Percentiles rank a stretch among this genome's conserved stretches.
Evolutionary conservation across 1,140 invertebrate species (phyloP).

Genomic region (Tetragonula clypearis): DNA sequence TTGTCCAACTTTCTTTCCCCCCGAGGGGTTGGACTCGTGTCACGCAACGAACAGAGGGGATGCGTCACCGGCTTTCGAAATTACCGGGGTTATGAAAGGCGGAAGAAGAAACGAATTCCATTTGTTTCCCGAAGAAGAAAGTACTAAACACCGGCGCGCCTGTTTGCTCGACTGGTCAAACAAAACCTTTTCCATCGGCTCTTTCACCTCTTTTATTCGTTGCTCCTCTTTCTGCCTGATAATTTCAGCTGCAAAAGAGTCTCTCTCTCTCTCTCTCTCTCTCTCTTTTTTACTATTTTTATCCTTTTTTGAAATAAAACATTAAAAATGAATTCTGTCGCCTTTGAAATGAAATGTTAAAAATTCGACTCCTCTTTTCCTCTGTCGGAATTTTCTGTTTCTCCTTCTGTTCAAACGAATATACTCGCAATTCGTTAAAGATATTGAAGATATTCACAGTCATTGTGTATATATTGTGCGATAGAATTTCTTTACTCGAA

Average conservation of each 20-base stretch:
- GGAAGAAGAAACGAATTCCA: conserved; percentile 29
- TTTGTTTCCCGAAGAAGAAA: conserved; percentile 36
- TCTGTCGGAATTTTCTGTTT: too few relatives aligned
- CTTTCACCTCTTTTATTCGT: not conserved
- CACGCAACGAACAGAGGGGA: conserved; percentile 1
- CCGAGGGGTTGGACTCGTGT: conserved; percentile 17
- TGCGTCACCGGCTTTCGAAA: not conserved
- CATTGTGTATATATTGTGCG: too few relatives aligned
- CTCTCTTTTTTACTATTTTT: not conserved
- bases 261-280: too few relatives aligned
- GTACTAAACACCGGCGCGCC: not conserved
- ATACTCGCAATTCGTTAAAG: too few relatives aligned
- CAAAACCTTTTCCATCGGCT: not conserved
- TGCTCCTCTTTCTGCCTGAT: not conserved
- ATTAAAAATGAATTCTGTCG: too few relatives aligned
- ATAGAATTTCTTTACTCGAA: too few relatives aligned
- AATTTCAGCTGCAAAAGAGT: not conserved
- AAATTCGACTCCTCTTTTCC: too few relatives aligned
- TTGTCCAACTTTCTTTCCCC: not conserved
- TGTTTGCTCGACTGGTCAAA: conserved; percentile 8
- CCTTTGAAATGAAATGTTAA: too few relatives aligned
- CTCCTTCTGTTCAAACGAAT: too few relatives aligned
- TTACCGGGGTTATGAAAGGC: conserved; percentile 15
- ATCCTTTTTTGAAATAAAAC: not conserved
- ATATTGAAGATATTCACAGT: too few relatives aligned